Evolutionary conservation across 2,797 vertebrate species (phyloP), one percentile per base, ranked within the genome.

Genomic region (Tamandua tetradactyla): DNA sequence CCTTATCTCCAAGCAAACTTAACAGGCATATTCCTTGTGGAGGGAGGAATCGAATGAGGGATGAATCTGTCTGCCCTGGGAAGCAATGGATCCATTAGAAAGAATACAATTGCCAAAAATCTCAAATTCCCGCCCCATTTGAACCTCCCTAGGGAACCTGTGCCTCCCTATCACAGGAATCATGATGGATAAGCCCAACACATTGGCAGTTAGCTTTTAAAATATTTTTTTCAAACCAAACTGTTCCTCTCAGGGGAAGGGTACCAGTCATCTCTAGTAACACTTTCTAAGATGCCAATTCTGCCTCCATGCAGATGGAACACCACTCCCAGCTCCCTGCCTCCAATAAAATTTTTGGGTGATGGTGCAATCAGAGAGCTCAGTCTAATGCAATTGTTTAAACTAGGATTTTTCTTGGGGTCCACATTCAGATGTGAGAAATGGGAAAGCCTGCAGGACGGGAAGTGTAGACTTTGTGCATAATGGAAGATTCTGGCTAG

Each of bases 341-440:
- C 3, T 7, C 59, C 82, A 42, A 3, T 18, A 22, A 37, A 35
- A 32, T n/a, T n/a, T 4, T 11, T 20, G 74, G 61, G 18, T 40
- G 23, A 55, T 0, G 22, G 44, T 4, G n/a, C 0, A 18, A 47
- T 27, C 57, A 9, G 5, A 42, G 23, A 66, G 22, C 9, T 69
- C 27, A 0, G 1, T 1, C 47, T 10, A 27, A 66, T 0, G 9
- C 52, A 23, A 7, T 0, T 3, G 27, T n/a, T 1, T 0, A n/a
- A 27, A 25, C 12, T 32, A 4, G 1, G 71, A 47, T 25, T 49
- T 52, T 80, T 78, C 76, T 49, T 27, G 62, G 7, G 27, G 61
- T 30, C 68, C 66, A 64, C 22, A 1, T 25, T 37, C 68, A 59
- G 25, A n/a, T 12, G 32, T 42, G 22, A 62, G 64, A 80, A 74